Conservation (phyloP, 2,797 vertebrate genomes). For the Gymnodraco acuticeps region DNA sequence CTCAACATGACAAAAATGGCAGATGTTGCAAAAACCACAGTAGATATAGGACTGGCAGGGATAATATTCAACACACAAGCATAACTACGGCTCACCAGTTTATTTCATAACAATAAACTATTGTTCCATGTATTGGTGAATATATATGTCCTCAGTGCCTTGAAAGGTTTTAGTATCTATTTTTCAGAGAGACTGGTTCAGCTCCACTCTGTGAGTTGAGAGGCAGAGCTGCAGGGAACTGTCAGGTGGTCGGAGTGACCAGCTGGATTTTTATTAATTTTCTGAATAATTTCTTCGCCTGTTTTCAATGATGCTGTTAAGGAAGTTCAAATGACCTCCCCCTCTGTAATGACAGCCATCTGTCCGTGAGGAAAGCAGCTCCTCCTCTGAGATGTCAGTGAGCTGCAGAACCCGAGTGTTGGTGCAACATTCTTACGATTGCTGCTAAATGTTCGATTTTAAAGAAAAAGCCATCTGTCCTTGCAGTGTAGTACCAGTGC, state of each 20-base stretch:
- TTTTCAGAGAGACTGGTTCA: too few relatives aligned
- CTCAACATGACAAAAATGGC: too few relatives aligned
- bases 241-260: constrained; percentile 37
- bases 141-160: too few relatives aligned
- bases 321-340: constrained; percentile 52
- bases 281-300: constrained; percentile 53
- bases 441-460: neutral
- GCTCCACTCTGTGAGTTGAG: too few relatives aligned
- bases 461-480: neutral
- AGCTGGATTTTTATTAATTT: constrained; percentile 71
- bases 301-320: constrained; percentile 55
- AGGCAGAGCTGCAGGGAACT: too few relatives aligned
- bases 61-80: too few relatives aligned
- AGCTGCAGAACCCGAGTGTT: neutral
- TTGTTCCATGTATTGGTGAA: too few relatives aligned
- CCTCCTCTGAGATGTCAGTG: constrained; percentile 10
- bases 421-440: neutral
- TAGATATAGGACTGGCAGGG: too few relatives aligned
- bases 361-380: constrained; percentile 54
- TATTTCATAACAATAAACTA: too few relatives aligned
- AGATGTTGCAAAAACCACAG: too few relatives aligned
- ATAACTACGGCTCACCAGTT: too few relatives aligned
- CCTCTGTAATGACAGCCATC: constrained; percentile 74
- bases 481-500: neutral
- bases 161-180: too few relatives aligned